Conservation (phyloP, 2,888 invertebrate genomes). For the Lysandra coridon region DNA sequence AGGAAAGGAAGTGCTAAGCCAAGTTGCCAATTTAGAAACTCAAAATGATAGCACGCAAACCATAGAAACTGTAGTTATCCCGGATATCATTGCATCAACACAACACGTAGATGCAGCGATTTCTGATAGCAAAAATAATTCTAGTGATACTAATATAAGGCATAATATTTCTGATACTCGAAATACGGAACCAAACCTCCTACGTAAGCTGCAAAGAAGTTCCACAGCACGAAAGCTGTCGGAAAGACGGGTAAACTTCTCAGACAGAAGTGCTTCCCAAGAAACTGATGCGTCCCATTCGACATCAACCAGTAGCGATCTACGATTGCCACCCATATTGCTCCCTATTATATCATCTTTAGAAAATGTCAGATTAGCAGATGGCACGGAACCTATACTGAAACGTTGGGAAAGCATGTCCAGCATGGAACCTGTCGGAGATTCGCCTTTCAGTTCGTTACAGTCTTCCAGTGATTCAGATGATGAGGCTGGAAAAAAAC, state of each 20-base stretch:
- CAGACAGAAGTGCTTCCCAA: conserved; percentile 80
- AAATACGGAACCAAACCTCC: conserved; percentile 46
- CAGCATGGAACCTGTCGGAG: conserved; percentile 85
- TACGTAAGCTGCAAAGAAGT: conserved; percentile 66
- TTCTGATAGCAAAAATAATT: conserved; percentile 57
- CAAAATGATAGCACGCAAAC: conserved; percentile 53
- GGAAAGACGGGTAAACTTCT: conserved; percentile 76
- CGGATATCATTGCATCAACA: conserved; percentile 59
- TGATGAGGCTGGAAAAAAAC: conserved; percentile 64
- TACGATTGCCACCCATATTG: conserved; percentile 86
- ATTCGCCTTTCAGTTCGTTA: conserved; percentile 83
- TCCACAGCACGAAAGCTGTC: conserved; percentile 68
- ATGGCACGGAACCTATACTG: conserved; percentile 64
- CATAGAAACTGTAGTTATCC: conserved; percentile 52
- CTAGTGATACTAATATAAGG: conserved; percentile 54
- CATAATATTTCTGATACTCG: conserved; percentile 45
- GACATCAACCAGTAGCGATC: conserved; percentile 81
- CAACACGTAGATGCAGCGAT: conserved; percentile 60
- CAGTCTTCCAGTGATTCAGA: conserved; percentile 77
- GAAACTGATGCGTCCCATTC: conserved; percentile 83
- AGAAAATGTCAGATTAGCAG: conserved; percentile 73
- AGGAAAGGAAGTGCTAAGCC: conserved; percentile 60
- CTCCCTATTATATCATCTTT: conserved; percentile 84
- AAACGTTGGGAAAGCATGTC: conserved; percentile 83
- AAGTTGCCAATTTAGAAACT: conserved; percentile 49